Evolutionary conservation across 2,888 invertebrate genomes (phyloP).

Genomic region (Linhomoeus sp.): DNA sequence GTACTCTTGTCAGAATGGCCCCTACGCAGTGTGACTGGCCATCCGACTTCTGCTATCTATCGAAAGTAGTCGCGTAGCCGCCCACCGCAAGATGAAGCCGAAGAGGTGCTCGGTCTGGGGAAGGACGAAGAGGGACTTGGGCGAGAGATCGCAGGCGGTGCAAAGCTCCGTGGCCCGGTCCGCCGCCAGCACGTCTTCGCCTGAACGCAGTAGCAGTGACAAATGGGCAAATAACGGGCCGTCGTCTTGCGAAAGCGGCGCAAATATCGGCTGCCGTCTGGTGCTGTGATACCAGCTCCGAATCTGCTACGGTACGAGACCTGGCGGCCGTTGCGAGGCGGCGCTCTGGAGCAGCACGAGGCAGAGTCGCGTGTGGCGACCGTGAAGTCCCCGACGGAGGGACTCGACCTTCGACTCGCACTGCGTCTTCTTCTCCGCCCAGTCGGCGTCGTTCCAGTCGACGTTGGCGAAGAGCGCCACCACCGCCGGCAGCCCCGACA

Average conservation of each 20-base stretch:
- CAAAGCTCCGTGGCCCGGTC: slow-evolving; percentile 78
- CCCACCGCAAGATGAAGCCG: slow-evolving; percentile 43
- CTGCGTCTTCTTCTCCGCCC: slow-evolving; percentile 84
- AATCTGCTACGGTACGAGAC: too few relatives aligned
- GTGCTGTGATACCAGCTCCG: too few relatives aligned
- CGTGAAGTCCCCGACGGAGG: slow-evolving; percentile 29
- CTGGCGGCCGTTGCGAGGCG: slow-evolving; percentile 40
- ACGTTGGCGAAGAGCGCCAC: slow-evolving; percentile 85
- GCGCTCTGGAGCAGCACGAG: slow-evolving; percentile 70
- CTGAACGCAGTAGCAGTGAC: slow-evolving; percentile 10
- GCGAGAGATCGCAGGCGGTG: slow-evolving; percentile 68
- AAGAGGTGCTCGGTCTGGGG: slow-evolving; percentile 57
- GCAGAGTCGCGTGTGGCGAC: slow-evolving; percentile 41
- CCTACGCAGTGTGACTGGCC: too few relatives aligned
- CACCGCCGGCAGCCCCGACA: slow-evolving; percentile 68
- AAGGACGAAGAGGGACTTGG: slow-evolving; percentile 74
- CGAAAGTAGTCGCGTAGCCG: neutral
- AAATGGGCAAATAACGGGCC: too few relatives aligned
- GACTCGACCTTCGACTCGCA: slow-evolving; percentile 67
- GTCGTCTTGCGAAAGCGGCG: too few relatives aligned
- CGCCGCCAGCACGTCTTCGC: slow-evolving; percentile 48
- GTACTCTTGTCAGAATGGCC: too few relatives aligned
- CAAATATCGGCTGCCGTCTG: too few relatives aligned
- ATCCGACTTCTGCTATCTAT: too few relatives aligned
- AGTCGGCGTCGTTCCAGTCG: slow-evolving; percentile 83